Conservation (phyloP, 2,888 invertebrate genomes). For the Drymonia ruficornis region DNA sequence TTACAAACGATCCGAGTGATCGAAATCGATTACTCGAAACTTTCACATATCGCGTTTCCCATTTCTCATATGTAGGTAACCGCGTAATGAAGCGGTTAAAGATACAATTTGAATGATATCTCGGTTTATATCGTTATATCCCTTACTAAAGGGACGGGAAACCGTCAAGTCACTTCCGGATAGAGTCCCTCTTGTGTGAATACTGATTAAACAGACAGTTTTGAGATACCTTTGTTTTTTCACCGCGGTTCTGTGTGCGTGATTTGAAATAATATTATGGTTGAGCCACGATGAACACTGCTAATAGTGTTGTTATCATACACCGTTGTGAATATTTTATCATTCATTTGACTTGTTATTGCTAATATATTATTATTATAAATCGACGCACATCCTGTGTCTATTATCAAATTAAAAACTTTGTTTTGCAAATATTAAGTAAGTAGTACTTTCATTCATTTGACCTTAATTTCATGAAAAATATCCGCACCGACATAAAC, state of each 20-base stretch:
- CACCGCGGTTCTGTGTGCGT: constrained; percentile 14
- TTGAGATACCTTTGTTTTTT: constrained; percentile 27
- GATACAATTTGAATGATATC: constrained; percentile 53
- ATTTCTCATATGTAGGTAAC: neutral
- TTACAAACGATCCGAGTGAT: constrained; percentile 3
- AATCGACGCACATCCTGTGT: neutral
- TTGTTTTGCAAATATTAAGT: too few species aligned
- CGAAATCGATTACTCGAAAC: neutral
- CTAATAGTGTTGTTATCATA: constrained; percentile 19
- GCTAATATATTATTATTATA: neutral
- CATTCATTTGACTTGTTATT: constrained; percentile 3
- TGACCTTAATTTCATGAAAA: too few species aligned
- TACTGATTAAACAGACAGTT: constrained; percentile 47
- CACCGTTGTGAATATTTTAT: constrained; percentile 9
- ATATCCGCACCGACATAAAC: too few species aligned
- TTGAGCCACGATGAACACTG: constrained; percentile 1
- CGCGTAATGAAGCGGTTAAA: constrained; percentile 14
- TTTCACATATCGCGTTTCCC: neutral
- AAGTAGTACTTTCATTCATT: too few species aligned
- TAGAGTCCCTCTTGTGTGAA: constrained; percentile 54
- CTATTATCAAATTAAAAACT: too few species aligned
- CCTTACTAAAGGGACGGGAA: constrained; percentile 47
- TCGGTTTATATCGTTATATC: constrained; percentile 33
- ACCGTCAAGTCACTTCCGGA: constrained; percentile 56
- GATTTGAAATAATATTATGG: constrained; percentile 11